phyloP scores from a whole-genome alignment of 2,888 invertebrate genomes.

The Strigamia maritima region DNA sequence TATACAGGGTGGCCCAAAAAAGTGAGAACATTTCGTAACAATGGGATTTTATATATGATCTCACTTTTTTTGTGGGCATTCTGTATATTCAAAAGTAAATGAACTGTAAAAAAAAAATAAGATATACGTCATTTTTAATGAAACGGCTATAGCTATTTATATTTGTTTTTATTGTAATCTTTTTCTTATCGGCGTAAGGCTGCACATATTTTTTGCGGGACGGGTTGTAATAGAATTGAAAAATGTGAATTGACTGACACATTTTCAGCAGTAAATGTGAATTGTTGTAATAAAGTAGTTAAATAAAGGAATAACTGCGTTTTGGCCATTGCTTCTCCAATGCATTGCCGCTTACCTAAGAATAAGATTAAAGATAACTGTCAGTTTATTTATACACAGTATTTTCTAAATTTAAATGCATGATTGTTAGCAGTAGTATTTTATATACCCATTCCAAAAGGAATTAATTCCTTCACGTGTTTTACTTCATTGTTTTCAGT shows the following conservation, averaged over 20 bases:
- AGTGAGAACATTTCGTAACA: too few relatives aligned
- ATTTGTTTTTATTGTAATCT: too few relatives aligned
- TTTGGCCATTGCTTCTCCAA: neutral
- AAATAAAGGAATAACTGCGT: neutral
- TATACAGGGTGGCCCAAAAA: too few relatives aligned
- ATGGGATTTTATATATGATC: too few relatives aligned
- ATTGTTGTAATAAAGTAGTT: neutral
- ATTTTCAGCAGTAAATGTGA: neutral
- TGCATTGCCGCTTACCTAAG: slow-evolving; percentile 27
- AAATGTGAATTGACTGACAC: neutral
- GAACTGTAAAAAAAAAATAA: too few relatives aligned
- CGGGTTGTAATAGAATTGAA: neutral
- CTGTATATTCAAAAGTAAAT: too few relatives aligned
- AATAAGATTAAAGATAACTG: neutral
- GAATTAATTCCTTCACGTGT: neutral
- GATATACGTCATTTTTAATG: too few relatives aligned
- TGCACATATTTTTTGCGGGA: neutral
- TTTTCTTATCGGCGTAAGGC: neutral
- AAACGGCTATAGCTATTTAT: too few relatives aligned
- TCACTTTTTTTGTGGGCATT: too few relatives aligned
- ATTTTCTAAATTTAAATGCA: too few relatives aligned
- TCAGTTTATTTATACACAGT: too few relatives aligned
- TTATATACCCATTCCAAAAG: neutral
- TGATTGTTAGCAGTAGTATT: too few relatives aligned
- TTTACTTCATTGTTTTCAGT: neutral